These are phyloP conservation scores for Anastrepha obliqua DNA, from an alignment of 1,140 invertebrate genomes.

Conservation along the genomic window DNA sequence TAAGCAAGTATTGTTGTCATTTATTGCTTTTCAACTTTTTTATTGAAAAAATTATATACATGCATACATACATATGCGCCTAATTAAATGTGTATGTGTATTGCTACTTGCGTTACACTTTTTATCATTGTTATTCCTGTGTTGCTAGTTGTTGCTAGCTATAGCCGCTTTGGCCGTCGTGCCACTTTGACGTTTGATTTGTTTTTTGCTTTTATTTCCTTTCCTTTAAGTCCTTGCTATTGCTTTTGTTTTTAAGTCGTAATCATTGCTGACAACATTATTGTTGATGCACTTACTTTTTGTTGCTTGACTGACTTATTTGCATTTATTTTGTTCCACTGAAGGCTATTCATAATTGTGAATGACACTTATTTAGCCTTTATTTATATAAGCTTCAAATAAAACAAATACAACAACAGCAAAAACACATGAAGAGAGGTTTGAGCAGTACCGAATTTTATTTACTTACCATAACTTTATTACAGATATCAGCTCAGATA, in stretches of 20 bases:
- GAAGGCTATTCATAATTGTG: no score
- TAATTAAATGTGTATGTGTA: neutral
- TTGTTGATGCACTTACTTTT: neutral
- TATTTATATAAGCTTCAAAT: no score
- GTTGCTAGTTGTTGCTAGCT: neutral
- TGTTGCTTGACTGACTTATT: neutral
- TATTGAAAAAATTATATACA: neutral
- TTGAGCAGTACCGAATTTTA: no score
- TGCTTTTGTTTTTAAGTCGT: neutral
- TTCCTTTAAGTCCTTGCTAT: neutral
- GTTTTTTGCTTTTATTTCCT: neutral
- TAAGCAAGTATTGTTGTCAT: neutral
- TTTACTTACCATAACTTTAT: no score
- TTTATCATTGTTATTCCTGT: neutral
- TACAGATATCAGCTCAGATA: no score
- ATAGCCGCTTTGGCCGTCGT: no score
- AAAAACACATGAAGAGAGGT: no score
- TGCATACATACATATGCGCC: neutral
- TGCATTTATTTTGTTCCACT: neutral
- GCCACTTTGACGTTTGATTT: neutral
- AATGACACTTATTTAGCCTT: no score
- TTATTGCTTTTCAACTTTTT: constrained; percentile 41
- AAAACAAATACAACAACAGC: no score
- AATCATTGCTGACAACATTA: neutral
- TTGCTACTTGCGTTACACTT: neutral